Conservation (phyloP, 2,888 invertebrate genomes). For the Aplocera efformata region DNA sequence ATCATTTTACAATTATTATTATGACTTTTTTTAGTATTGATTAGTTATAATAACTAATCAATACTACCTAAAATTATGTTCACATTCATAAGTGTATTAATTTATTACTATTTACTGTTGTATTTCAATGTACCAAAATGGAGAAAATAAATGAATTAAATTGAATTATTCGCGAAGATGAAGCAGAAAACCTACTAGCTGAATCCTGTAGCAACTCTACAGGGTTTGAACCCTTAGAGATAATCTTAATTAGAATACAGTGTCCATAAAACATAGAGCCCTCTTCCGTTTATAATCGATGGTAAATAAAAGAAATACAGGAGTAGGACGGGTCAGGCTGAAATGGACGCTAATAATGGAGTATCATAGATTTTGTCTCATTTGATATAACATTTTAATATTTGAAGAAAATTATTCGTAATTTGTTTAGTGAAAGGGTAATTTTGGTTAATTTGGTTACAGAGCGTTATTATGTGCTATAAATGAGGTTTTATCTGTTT, state of each 20-base stretch:
- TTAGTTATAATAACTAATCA: no score
- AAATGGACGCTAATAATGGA: slow-evolving; percentile 12
- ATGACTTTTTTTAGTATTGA: no score
- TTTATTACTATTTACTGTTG: no score
- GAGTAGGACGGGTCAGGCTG: slow-evolving; percentile 8
- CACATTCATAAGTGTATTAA: no score
- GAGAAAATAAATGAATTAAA: no score
- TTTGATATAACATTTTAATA: slow-evolving; percentile 6
- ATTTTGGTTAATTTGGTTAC: slow-evolving; percentile 3
- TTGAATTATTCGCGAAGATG: no score
- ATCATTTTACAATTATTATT: no score
- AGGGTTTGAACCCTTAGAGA: slow-evolving; percentile 17
- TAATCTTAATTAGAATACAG: slow-evolving; percentile 26
- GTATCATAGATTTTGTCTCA: slow-evolving; percentile 14
- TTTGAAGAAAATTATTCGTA: slow-evolving; percentile 6
- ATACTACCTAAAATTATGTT: no score
- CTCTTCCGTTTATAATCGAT: slow-evolving; percentile 23
- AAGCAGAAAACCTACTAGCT: background rate
- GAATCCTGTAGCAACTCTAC: background rate
- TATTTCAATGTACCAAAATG: no score
- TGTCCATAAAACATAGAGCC: slow-evolving; percentile 22
- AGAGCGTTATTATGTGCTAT: no score
- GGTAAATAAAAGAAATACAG: slow-evolving; percentile 11
- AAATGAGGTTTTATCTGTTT: no score
- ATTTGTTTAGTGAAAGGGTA: slow-evolving; percentile 15